Evolutionary conservation across 2,113 vertebrate species (phyloP), one percentile per base, ranked within the genome.

Genomic region (Tragelaphus buxtoni): DNA sequence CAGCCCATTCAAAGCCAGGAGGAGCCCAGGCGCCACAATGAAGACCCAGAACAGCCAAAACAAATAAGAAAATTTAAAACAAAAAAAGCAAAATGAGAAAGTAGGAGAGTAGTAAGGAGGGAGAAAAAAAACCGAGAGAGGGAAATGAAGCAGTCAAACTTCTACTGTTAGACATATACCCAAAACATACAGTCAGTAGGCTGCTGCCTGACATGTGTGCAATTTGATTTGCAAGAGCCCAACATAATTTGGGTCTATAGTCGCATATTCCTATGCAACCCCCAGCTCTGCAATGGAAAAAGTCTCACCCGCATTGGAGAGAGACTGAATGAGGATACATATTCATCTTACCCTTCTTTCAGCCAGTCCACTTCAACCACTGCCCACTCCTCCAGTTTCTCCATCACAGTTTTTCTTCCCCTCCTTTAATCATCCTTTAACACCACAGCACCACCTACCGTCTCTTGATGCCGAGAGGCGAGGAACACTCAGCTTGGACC

Each of bases 371-470:
- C 45, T 51, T 2, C 26, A 0, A 0, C 42, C 69, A 26, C 22
- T 0, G 7, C 39, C 69, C 39, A 22, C 69, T 24, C 39, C 60
- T 63, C 32, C 26, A 18, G 51, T n/a, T 60, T 58, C 76, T 51
- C 55, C 49, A 7, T 4, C 14, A 74, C 16, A 0, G 0, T 69
- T 22, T 22, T 74, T 28, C 58, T 8, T 72, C 0, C 9, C 28
- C 10, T 49, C 3, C 58, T 47, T 24, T 24, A n/a, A 8, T 80
- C 90, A 51, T 55, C 96, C 14, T 49, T 45, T 0, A 47, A 81
- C 93, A 3, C 42, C 79, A 74, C 81, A 97, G 96, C 83, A 92
- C 97, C 97, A 20, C 51, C 98, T 91, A 72, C 86, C 1, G 45
- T 72, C 58, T 12, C 55, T 45, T 4, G 32, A 47, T 9, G 20